Evolutionary conservation across 1,140 invertebrate species (phyloP).

Genomic region (Physella acuta): DNA sequence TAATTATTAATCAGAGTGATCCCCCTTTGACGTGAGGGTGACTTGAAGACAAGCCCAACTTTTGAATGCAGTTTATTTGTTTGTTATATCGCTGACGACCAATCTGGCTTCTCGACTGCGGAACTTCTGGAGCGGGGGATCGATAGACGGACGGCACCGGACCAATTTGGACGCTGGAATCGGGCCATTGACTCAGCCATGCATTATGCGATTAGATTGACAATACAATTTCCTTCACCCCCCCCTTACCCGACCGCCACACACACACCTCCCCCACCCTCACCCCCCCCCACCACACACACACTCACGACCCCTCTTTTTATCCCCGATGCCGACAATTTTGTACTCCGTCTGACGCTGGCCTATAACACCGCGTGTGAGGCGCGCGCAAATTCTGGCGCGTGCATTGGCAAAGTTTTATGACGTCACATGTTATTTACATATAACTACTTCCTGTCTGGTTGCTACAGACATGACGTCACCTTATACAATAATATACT

Average conservation of each 20-base stretch:
- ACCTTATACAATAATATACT: too few relatives aligned
- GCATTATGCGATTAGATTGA: conserved; percentile 30
- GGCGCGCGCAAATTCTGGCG: too few relatives aligned
- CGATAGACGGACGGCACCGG: conserved; percentile 13
- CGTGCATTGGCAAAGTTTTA: too few relatives aligned
- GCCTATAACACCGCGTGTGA: too few relatives aligned
- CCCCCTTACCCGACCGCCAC: background rate
- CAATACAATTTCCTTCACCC: conserved; percentile 27
- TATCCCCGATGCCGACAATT: background rate
- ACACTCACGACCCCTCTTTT: too few relatives aligned
- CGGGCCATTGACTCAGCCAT: conserved; percentile 28
- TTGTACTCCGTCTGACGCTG: background rate
- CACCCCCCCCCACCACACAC: background rate
- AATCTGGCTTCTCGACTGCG: background rate
- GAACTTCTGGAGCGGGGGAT: background rate
- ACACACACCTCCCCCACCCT: background rate
- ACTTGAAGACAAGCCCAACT: too few relatives aligned
- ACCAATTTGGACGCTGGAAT: conserved; percentile 23
- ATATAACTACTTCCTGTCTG: too few relatives aligned
- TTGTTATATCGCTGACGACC: background rate
- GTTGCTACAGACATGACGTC: too few relatives aligned
- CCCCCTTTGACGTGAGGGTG: too few relatives aligned
- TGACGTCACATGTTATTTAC: too few relatives aligned
- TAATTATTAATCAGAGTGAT: too few relatives aligned
- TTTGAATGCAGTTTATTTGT: too few relatives aligned